Evolutionary conservation across 2,113 vertebrate genomes (phyloP), one percentile per base, ranked within the genome.

Genomic region (Alligator mississippiensis): DNA sequence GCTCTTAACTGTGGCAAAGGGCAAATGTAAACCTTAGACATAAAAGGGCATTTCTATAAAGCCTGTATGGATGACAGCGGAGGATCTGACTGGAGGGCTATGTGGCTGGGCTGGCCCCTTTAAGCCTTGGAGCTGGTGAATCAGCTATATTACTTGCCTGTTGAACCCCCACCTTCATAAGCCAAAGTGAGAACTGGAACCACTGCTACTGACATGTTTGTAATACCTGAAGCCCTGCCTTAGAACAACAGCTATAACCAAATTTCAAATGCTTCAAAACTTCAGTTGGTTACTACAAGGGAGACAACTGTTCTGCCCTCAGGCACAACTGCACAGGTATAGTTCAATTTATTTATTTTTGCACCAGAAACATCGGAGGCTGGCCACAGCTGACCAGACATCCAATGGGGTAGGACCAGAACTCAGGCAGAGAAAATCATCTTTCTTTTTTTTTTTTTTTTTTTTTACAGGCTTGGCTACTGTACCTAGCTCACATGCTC

Each of bases 41-140:
- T 1, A 4, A 76, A 91, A 57, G 63, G 14, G 34, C 9, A 68
- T 3, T 2, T 0, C 38, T 24, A 72, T 70, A 47, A 47, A 47
- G 80, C 27, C 18, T 2, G 0, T 1, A 1, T 13, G 9, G 8
- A 47, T 80, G 4, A 47, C 0, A 0, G 38, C 19, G 61, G 25
- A 76, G 1, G 59, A 17, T 59, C 60, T 84, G 34, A 14, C 11
- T 70, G 54, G 17, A 64, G 1, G 2, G 21, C 64, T 58, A 8
- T 61, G 55, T 25, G 25, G 47, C 47, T 47, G 47, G 47, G 47
- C 47, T 47, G 27, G 11, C 5, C 9, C 47, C 2, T 1, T 34
- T 24, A 0, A 1, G 17, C 54, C 5, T 61, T 19, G 38, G 17
- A 84, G 58, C 66, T 6, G 27, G 76, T 2, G 9, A 79, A 47